Percentiles rank a stretch among this genome's conserved stretches.
phyloP scores from a whole-genome alignment of 2,888 invertebrate genomes.

The Clanis bilineata region DNA sequence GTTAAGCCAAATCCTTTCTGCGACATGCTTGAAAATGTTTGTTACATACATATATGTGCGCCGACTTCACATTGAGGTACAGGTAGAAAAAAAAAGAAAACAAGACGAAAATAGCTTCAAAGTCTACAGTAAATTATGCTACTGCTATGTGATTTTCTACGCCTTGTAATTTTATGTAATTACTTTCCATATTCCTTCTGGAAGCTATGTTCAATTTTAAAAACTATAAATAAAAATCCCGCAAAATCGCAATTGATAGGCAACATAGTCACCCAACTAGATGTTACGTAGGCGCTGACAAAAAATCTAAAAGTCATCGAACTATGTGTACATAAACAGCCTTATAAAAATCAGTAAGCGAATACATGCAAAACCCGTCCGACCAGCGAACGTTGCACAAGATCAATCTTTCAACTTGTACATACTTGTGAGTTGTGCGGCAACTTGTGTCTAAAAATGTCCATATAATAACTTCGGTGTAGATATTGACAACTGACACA shows the following conservation, averaged over 20 bases:
- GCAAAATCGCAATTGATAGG: background rate
- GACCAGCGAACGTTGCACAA: slow-evolving; percentile 12
- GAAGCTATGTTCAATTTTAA: too few species aligned
- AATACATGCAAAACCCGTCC: slow-evolving; percentile 10
- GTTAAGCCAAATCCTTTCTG: too few species aligned
- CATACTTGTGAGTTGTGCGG: background rate
- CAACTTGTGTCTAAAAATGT: background rate
- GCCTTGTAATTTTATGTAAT: too few species aligned
- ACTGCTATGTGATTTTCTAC: too few species aligned
- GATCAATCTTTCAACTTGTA: background rate
- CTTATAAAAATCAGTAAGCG: slow-evolving; percentile 6
- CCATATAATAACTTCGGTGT: background rate
- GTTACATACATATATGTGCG: too few species aligned
- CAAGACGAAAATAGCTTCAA: too few species aligned
- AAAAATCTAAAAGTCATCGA: slow-evolving; percentile 12
- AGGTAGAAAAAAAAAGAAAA: too few species aligned
- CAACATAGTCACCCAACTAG: background rate
- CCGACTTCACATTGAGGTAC: too few species aligned
- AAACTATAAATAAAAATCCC: background rate
- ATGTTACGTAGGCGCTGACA: background rate
- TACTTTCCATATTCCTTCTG: too few species aligned
- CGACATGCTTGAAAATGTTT: too few species aligned
- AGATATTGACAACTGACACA: background rate
- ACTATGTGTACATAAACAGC: slow-evolving; percentile 8
- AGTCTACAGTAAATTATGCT: too few species aligned